Evolutionary conservation across 2,888 invertebrate genomes (phyloP), one percentile per base, ranked within the genome.

Genomic region (Ditula angustiorana): DNA sequence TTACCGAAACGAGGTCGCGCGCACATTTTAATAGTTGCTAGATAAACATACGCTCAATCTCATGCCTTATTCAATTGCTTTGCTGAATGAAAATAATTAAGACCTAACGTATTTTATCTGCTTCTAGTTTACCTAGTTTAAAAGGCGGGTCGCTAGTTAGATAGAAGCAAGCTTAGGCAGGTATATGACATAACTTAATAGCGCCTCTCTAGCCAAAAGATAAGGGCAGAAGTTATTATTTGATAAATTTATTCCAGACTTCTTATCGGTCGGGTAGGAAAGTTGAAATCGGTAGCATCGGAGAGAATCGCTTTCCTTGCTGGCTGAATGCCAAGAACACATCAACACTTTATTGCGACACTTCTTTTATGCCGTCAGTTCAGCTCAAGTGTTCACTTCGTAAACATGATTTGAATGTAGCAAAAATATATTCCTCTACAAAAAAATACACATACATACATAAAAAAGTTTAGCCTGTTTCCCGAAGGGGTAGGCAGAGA

Each of bases 341-440:
- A 63, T 63, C 63, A 58, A 63, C 57, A 52, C 50, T 50, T 53
- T 63, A 63, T 58, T 63, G 57, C 19, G 30, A 50, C 30, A 28
- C 55, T 49, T 50, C 57, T 30, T 58, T 49, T 63, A 53, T 53
- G 8, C 44, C 57, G 16, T 28, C 19, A 44, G 50, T 50, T 50
- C 50, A 56, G 49, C 56, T 49, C 62, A 30, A 63, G 41, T n/a
- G 30, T 57, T 62, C 55, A 46, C 30, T 8, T 16, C 47, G 49
- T 37, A 41, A 49, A 62, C 37, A 41, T 57, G 41, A 16, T 37
- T 19, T 2, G 19, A 41, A 19, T 8, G 19, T 41, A 19, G 41
- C 7, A 8, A 41, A 41, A 41, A 8, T 2, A 2, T 19, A 7
- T 19, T 19, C 7, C 3, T 41, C 0, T 33, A 16, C 13, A 37